These are phyloP conservation scores for Xiphydria camelus DNA, from an alignment of 2,888 invertebrate genomes.

Conservation along the genomic window DNA sequence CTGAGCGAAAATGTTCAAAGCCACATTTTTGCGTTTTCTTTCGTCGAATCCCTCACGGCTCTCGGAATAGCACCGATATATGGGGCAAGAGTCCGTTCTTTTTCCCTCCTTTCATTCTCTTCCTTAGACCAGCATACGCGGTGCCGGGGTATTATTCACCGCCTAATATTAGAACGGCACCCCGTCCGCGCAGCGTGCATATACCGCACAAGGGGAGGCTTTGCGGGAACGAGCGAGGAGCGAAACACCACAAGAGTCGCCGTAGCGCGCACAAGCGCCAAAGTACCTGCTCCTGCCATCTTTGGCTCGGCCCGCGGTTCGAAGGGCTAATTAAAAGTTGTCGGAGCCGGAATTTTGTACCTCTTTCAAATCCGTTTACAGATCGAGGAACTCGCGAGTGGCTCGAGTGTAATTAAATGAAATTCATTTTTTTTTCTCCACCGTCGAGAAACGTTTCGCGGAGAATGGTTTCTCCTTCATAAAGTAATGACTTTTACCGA, in stretches of 20 bases:
- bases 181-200: not conserved
- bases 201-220: no score
- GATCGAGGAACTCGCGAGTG: not conserved
- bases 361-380: not conserved
- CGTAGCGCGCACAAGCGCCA: not conserved
- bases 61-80: not conserved
- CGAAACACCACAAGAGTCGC: not conserved
- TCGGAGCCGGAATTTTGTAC: not conserved
- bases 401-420: not conserved
- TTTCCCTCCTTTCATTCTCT: not conserved
- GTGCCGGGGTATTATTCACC: constrained; percentile 33
- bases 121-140: no score
- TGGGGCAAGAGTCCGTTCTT: not conserved
- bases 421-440: no score
- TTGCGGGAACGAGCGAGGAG: no score
- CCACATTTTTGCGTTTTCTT: no score
- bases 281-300: not conserved
- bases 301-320: not conserved
- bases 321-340: not conserved
- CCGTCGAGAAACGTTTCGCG: not conserved
- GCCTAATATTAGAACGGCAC: constrained; percentile 37
- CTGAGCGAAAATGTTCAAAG: no score
- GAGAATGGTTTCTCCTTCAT: no score
- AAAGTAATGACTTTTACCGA: no score
- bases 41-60: no score